These are phyloP conservation scores for Plusia festucae DNA, from an alignment of 2,888 invertebrate species.

Conservation along the genomic window DNA sequence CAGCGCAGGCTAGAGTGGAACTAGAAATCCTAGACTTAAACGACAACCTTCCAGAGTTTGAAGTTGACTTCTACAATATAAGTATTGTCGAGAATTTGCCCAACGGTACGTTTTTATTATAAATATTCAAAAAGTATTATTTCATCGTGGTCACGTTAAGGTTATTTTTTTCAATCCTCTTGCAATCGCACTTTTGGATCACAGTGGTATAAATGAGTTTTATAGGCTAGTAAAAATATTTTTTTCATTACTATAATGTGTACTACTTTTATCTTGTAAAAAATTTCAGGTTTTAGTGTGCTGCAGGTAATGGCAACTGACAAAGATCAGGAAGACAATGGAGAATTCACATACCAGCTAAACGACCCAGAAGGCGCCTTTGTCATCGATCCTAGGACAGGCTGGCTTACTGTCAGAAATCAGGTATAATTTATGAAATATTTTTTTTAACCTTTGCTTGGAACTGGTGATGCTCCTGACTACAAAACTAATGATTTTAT, in stretches of 20 bases:
- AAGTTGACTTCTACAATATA: constrained; percentile 96
- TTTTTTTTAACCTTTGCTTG: too few species aligned
- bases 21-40: constrained; percentile 93
- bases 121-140: too few species aligned
- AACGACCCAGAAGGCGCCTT: constrained; percentile 94
- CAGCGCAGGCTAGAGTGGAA: constrained; percentile 93
- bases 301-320: constrained; percentile 93
- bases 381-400: constrained; percentile 93
- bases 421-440: constrained; percentile 77
- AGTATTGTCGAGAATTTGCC: constrained; percentile 97
- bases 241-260: too few species aligned
- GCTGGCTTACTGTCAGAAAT: constrained; percentile 95
- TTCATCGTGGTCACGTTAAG: too few species aligned
- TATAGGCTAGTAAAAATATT: too few species aligned
- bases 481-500: too few species aligned
- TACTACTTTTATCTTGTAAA: too few species aligned
- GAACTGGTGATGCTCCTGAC: too few species aligned
- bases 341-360: constrained; percentile 94
- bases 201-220: too few species aligned
- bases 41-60: constrained; percentile 96
- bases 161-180: too few species aligned
- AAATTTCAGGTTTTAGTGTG: constrained; percentile 83
- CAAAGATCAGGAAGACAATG: constrained; percentile 95
- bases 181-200: too few species aligned
- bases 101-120: constrained; percentile 89